phyloP scores from a whole-genome alignment of 1,140 invertebrate genomes.

The Pristionchus pacificus region DNA sequence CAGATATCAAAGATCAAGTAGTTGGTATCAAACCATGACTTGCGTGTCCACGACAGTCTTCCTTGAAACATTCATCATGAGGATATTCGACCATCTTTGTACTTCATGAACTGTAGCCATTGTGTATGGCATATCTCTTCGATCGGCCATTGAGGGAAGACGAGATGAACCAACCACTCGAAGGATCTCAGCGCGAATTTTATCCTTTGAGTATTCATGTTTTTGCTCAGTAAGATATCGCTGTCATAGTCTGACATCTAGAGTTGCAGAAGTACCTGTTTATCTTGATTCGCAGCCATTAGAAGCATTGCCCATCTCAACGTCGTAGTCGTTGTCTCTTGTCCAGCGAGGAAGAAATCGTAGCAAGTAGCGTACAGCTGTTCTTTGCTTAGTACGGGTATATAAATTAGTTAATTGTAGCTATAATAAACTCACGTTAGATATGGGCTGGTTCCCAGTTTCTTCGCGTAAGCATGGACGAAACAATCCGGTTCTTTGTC shows the following conservation, averaged over 20 bases:
- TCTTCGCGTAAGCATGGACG: background rate
- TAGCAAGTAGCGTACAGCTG: background rate
- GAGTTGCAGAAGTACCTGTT: background rate
- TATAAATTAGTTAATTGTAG: background rate
- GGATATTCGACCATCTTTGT: slow-evolving; percentile 20
- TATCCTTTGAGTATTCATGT: too few relatives aligned
- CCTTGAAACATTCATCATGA: background rate
- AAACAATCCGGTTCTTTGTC: background rate
- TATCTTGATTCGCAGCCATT: background rate
- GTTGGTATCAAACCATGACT: too few relatives aligned
- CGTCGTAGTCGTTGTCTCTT: slow-evolving; percentile 5
- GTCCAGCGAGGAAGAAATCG: background rate
- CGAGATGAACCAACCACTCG: slow-evolving; percentile 10
- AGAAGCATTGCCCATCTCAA: slow-evolving; percentile 4
- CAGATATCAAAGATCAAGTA: too few relatives aligned
- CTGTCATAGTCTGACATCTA: background rate
- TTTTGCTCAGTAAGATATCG: slow-evolving; percentile 9
- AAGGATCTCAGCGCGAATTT: slow-evolving; percentile 15
- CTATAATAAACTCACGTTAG: background rate
- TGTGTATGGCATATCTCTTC: slow-evolving; percentile 18
- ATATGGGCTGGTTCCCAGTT: background rate
- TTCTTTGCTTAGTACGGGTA: background rate
- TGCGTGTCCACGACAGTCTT: slow-evolving; percentile 6
- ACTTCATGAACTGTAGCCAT: slow-evolving; percentile 23
- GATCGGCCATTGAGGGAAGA: slow-evolving; percentile 16